Conservation (phyloP, 2,797 vertebrate species). For the Cynodonichthys magdalenae region DNA sequence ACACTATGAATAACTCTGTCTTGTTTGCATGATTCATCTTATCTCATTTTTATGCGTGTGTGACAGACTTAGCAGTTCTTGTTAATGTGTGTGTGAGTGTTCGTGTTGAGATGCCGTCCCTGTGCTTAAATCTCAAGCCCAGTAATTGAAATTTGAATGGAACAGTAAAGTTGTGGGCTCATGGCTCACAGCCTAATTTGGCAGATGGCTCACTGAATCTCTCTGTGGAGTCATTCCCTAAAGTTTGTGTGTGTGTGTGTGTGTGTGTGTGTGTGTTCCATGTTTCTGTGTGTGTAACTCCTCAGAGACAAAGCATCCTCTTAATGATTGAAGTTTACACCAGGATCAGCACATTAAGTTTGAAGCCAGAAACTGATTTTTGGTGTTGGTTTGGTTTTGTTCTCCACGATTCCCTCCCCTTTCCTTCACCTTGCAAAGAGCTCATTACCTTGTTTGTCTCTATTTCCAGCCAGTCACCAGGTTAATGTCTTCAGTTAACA, state of each 20-base stretch:
- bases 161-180: conserved; percentile 73
- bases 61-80: conserved; percentile 34
- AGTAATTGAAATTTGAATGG: conserved; percentile 80
- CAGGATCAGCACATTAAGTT: conserved; percentile 46
- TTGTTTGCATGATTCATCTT: conserved; percentile 48
- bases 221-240: conserved; percentile 70
- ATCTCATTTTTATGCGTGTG: conserved; percentile 41
- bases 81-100: conserved; percentile 31
- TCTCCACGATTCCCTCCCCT: conserved; percentile 14
- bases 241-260: conserved; percentile 50
- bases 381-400: conserved; percentile 23
- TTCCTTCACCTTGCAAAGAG: conserved; percentile 51
- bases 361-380: conserved; percentile 24
- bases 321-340: conserved; percentile 64
- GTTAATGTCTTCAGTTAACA: conserved; percentile 42
- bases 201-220: conserved; percentile 83
- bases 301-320: conserved; percentile 63
- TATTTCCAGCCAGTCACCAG: conserved; percentile 34
- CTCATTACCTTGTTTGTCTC: conserved; percentile 49
- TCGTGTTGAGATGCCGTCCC: conserved; percentile 42
- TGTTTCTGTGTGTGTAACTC: conserved; percentile 52
- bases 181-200: conserved; percentile 80
- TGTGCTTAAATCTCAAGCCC: conserved; percentile 61
- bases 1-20: conserved; percentile 48
- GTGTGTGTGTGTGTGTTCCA: conserved; percentile 20